Conservation (phyloP, 2,113 vertebrate species). For the Panthera tigris region DNA sequence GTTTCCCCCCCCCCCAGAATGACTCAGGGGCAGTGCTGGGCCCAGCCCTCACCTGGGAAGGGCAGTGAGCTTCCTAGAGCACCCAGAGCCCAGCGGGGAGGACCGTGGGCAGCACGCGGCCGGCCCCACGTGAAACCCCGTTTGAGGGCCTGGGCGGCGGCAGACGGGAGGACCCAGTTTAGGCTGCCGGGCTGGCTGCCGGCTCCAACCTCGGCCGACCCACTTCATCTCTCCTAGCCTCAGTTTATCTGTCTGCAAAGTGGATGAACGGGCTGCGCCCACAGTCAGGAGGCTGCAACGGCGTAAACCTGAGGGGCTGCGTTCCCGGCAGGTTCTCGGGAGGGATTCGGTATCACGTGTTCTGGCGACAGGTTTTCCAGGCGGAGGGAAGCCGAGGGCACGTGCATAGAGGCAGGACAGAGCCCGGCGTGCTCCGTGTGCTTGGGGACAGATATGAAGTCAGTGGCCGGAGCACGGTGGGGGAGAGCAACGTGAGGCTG, state of each 20-base stretch:
- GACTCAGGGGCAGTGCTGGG: neutral
- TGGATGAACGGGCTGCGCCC: rapidly evolving
- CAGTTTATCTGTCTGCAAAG: neutral
- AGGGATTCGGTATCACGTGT: rapidly evolving
- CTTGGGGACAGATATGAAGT: too few species aligned
- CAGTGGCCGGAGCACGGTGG: rapidly evolving
- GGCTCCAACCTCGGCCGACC: neutral
- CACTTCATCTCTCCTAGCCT: rapidly evolving
- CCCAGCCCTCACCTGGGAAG: rapidly evolving
- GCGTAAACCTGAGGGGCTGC: neutral
- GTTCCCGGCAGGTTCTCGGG: rapidly evolving
- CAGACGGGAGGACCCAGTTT: rapidly evolving
- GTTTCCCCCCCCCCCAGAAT: too few species aligned
- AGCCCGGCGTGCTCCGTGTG: too few species aligned
- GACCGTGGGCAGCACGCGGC: rapidly evolving
- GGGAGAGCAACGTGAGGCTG: neutral
- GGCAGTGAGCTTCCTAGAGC: rapidly evolving
- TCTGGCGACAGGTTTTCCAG: neutral
- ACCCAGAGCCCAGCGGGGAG: neutral
- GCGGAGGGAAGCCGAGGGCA: neutral
- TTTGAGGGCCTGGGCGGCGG: rapidly evolving
- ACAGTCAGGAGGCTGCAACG: rapidly evolving
- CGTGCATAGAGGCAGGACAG: rapidly evolving
- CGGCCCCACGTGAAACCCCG: rapidly evolving
- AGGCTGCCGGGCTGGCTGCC: rapidly evolving